A percentile compares a stretch with the other conserved stretches of the same genome.
Evolutionary conservation across 2,113 vertebrate genomes (phyloP).

Genomic region (Numenius arquata): DNA sequence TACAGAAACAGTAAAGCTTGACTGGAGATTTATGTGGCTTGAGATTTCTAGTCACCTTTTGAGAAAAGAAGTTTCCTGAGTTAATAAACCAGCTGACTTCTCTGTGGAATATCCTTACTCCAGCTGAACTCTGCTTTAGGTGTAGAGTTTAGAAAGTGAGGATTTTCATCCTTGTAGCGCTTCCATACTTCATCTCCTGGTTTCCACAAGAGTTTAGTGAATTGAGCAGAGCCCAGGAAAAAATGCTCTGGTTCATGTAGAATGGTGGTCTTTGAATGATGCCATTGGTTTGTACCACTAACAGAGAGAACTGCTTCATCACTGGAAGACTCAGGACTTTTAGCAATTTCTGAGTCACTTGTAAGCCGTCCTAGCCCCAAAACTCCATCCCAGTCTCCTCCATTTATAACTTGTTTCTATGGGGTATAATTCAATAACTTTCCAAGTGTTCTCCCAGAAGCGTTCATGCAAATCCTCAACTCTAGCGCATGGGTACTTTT

Average conservation of each 20-base stretch:
- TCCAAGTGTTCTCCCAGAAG: not conserved
- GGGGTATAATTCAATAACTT: not conserved
- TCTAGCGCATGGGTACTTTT: fast-evolving
- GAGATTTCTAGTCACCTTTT: not conserved
- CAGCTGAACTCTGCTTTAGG: not conserved
- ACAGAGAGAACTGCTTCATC: not conserved
- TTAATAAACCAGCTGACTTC: not conserved
- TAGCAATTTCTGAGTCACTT: not conserved
- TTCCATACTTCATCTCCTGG: not conserved
- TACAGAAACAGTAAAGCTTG: not conserved
- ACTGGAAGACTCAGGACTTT: not conserved
- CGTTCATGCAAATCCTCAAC: not conserved
- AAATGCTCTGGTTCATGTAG: not conserved
- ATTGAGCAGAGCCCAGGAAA: not conserved
- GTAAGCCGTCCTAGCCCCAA: not conserved
- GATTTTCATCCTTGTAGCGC: not conserved
- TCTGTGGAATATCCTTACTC: not conserved
- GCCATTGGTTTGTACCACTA: not conserved
- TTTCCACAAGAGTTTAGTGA: not conserved
- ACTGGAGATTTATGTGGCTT: not conserved
- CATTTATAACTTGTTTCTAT: not conserved
- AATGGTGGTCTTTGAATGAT: not conserved
- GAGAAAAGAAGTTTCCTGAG: not conserved
- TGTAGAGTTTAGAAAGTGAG: not conserved
- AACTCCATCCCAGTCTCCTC: not conserved